A percentile compares a stretch with the other conserved stretches of the same genome.
Conservation (phyloP, 2,888 invertebrate genomes). For the Buathra laborator region DNA sequence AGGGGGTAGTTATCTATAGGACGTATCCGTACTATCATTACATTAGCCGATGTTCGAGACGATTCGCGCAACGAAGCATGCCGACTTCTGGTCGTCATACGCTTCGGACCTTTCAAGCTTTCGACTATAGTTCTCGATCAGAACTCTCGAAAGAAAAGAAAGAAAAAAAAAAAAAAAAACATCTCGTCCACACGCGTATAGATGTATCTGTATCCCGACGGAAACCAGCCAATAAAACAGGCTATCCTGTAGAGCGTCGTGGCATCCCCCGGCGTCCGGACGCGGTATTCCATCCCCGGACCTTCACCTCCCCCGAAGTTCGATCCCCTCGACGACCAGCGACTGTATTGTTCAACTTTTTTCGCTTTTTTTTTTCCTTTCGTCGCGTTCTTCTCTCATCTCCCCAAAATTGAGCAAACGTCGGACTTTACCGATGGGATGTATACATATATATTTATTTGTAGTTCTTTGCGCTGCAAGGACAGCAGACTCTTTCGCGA, state of each 20-base stretch:
- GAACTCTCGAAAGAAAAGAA: constrained; percentile 49
- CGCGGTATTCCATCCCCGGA: constrained; percentile 63
- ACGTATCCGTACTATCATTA: background rate
- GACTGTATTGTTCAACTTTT: constrained; percentile 82
- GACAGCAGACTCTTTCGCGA: constrained; percentile 64
- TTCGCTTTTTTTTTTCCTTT: constrained; percentile 73
- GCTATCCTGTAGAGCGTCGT: constrained; percentile 76
- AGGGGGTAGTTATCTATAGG: background rate
- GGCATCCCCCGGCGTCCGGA: constrained; percentile 71
- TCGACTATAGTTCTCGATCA: constrained; percentile 2
- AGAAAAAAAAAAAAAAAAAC: constrained; percentile 50
- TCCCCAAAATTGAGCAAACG: constrained; percentile 59
- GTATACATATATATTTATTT: constrained; percentile 5
- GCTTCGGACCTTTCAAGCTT: constrained; percentile 24
- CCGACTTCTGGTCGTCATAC: constrained; percentile 6
- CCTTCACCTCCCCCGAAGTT: constrained; percentile 59
- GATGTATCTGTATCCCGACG: constrained; percentile 81
- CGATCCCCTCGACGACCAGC: constrained; percentile 74
- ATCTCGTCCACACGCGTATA: constrained; percentile 36
- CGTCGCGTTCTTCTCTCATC: constrained; percentile 61
- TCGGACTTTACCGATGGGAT: constrained; percentile 21
- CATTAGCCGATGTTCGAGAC: constrained; percentile 10
- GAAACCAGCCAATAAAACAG: constrained; percentile 85
- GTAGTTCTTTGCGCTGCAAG: constrained; percentile 47
- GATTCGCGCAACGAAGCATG: constrained; percentile 22